A percentile compares a stretch with the other conserved stretches of the same genome.
phyloP scores from a whole-genome alignment of 2,113 vertebrate genomes.

The Clinocottus analis region DNA sequence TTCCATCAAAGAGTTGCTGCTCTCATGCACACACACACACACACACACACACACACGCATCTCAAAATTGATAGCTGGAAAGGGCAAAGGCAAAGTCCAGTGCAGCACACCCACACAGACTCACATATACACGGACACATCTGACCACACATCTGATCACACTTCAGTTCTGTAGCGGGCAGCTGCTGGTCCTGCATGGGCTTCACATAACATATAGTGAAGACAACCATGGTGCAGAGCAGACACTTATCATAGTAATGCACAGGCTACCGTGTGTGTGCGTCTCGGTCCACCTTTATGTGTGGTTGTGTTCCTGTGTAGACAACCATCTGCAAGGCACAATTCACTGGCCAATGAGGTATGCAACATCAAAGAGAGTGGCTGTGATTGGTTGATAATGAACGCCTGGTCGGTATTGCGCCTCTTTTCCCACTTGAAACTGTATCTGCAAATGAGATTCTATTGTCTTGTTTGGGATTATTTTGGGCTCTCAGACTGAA shows the following conservation, averaged over 20 bases:
- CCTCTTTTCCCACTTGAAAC: conserved; percentile 30
- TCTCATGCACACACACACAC: neutral
- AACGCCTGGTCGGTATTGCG: neutral
- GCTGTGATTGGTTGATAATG: conserved; percentile 19
- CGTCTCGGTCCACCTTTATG: neutral
- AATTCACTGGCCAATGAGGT: conserved; percentile 16
- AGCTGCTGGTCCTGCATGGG: conserved; percentile 41
- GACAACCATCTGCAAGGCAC: conserved; percentile 25
- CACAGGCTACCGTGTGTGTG: conserved; percentile 33
- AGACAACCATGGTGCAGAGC: conserved; percentile 56
- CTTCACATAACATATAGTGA: conserved; percentile 62
- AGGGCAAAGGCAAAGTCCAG: conserved; percentile 54
- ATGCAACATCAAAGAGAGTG: conserved; percentile 31
- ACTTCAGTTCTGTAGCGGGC: conserved; percentile 57
- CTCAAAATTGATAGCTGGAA: conserved; percentile 41
- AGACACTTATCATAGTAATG: conserved; percentile 71
- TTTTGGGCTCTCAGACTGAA: conserved; percentile 8
- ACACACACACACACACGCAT: conserved; percentile 1
- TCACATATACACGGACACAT: conserved; percentile 38
- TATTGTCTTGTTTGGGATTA: neutral
- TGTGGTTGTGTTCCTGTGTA: conserved; percentile 15
- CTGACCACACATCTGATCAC: conserved; percentile 59
- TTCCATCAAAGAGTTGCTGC: conserved; percentile 60
- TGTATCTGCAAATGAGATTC: conserved; percentile 30
- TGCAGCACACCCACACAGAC: conserved; percentile 22